These are phyloP conservation scores for Drosophila ezoana DNA, from an alignment of 2,888 invertebrate genomes.

Conservation along the genomic window DNA sequence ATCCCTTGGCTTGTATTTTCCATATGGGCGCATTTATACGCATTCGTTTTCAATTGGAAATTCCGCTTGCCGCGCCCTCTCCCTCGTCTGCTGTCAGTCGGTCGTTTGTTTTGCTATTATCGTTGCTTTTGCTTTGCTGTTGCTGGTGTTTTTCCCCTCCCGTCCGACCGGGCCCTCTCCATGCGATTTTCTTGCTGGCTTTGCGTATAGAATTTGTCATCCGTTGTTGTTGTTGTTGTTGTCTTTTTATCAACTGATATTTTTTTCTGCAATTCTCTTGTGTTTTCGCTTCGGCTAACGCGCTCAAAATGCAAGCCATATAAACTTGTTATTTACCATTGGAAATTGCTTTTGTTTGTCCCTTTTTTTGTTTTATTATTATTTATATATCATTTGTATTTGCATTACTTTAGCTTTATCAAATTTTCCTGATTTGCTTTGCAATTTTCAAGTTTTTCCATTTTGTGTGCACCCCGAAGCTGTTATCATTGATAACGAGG, in stretches of 20 bases:
- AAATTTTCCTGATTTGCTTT: slow-evolving; percentile 36
- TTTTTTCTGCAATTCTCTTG: slow-evolving; percentile 7
- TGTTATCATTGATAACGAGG: slow-evolving; percentile 18
- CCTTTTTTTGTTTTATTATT: slow-evolving; percentile 12
- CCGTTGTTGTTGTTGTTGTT: slow-evolving; percentile 20
- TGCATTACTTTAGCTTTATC: slow-evolving; percentile 36
- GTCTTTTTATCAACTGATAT: slow-evolving; percentile 40
- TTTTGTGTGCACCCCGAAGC: slow-evolving; percentile 8
- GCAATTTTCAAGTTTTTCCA: slow-evolving; percentile 20
- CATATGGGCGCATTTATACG: slow-evolving; percentile 80
- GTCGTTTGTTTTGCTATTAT: slow-evolving; percentile 68
- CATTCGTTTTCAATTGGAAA: slow-evolving; percentile 78
- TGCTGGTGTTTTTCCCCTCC: slow-evolving; percentile 4
- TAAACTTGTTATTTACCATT: slow-evolving; percentile 54
- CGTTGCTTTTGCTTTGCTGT: slow-evolving; percentile 39
- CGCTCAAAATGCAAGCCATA: slow-evolving; percentile 54
- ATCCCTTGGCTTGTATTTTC: slow-evolving; percentile 58
- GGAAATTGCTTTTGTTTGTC: slow-evolving; percentile 38
- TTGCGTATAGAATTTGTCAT: slow-evolving; percentile 39
- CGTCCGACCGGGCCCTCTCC: neutral
- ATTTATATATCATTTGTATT: slow-evolving; percentile 35
- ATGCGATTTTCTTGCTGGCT: slow-evolving; percentile 45
- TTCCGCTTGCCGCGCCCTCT: slow-evolving; percentile 34
- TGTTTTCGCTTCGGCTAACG: slow-evolving; percentile 18
- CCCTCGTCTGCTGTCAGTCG: slow-evolving; percentile 21